Conservation (phyloP, 2,888 invertebrate genomes). For the Melanophora roralis region DNA sequence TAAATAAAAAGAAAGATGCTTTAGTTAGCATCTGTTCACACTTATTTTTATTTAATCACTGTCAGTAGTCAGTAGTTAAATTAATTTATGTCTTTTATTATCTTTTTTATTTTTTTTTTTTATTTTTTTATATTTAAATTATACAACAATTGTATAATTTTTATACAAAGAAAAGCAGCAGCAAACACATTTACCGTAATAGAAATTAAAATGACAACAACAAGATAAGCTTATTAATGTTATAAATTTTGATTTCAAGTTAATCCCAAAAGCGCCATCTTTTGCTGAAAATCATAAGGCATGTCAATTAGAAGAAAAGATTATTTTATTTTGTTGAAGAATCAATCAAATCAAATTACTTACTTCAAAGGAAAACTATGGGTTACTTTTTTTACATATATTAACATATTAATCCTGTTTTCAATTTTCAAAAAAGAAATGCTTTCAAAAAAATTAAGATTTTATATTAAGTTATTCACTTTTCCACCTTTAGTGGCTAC, state of each 20-base stretch:
- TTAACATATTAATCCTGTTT: no score
- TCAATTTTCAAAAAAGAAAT: no score
- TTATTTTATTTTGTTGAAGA: no score
- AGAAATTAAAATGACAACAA: neutral
- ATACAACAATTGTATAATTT: slow-evolving; percentile 26
- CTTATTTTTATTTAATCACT: neutral
- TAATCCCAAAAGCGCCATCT: neutral
- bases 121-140: neutral
- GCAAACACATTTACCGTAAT: neutral
- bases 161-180: neutral
- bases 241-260: neutral
- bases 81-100: slow-evolving; percentile 53
- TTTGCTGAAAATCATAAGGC: no score
- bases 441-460: no score
- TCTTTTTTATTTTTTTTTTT: slow-evolving; percentile 33
- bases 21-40: neutral
- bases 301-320: no score
- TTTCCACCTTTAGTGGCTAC: no score
- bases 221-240: neutral
- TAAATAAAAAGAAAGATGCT: neutral
- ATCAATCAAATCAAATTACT: no score
- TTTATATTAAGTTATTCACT: no score
- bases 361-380: no score
- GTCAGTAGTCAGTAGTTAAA: slow-evolving; percentile 26
- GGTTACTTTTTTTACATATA: no score